Conservation (phyloP, 2,888 invertebrate species). For the Hipparchia sbordonii region DNA sequence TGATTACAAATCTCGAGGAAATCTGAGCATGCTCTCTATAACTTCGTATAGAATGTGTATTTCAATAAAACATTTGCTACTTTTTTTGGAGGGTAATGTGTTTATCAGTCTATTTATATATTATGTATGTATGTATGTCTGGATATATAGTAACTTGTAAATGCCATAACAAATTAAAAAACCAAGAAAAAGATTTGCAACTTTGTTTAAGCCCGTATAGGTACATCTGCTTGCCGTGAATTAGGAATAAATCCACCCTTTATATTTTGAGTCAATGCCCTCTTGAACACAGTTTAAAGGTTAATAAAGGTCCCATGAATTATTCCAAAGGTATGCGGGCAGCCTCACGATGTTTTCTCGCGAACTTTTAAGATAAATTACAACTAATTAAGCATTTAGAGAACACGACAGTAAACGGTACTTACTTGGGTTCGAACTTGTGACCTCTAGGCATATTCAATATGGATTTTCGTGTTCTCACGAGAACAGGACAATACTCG, state of each 20-base stretch:
- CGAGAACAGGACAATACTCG: conserved; percentile 17
- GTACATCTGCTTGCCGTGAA: neutral
- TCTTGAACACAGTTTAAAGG: conserved; percentile 30
- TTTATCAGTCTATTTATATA: too few species aligned
- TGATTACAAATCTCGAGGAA: too few species aligned
- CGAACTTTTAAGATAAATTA: conserved; percentile 34
- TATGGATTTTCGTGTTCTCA: conserved; percentile 28
- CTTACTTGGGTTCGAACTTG: conserved; percentile 22
- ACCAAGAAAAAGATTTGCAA: neutral
- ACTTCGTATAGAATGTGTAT: too few species aligned
- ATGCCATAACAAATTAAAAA: neutral
- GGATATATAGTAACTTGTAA: too few species aligned
- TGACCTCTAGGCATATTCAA: conserved; percentile 25
- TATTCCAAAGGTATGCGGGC: conserved; percentile 31
- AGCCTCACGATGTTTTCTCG: conserved; percentile 35
- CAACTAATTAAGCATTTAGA: conserved; percentile 35
- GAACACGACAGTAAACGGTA: conserved; percentile 29
- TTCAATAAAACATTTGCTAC: too few species aligned
- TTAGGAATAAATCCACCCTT: neutral
- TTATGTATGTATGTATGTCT: too few species aligned
- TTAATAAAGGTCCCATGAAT: conserved; percentile 32
- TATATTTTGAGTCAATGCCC: conserved; percentile 3
- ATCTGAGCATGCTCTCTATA: too few species aligned
- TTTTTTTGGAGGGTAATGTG: too few species aligned
- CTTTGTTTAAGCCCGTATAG: neutral